Percentiles rank a stretch among this genome's conserved stretches.
Evolutionary conservation across 2,113 vertebrate species (phyloP).

Genomic region (Aix galericulata): DNA sequence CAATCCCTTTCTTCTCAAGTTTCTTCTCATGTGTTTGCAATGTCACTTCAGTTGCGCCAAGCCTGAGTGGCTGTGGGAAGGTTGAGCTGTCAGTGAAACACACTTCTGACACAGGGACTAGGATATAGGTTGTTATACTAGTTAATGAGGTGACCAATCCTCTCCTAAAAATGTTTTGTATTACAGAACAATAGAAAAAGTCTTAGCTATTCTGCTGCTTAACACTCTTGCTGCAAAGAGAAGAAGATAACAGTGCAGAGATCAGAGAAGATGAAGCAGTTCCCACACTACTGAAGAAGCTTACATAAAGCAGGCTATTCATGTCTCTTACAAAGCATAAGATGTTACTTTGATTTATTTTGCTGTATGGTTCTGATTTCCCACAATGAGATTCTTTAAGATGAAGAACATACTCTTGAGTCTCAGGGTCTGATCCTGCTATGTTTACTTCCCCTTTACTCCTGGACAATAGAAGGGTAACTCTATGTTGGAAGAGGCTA

Average conservation of each 20-base stretch:
- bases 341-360: background rate
- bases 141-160: background rate
- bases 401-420: background rate
- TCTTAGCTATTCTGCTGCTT: background rate
- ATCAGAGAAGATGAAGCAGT: background rate
- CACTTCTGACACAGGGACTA: background rate
- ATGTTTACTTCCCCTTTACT: background rate
- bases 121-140: background rate
- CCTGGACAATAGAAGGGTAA: background rate
- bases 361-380: background rate
- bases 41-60: background rate
- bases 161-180: background rate
- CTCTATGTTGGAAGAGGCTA: background rate
- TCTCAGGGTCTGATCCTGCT: rapidly evolving
- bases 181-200: background rate
- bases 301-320: background rate
- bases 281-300: background rate
- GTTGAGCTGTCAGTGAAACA: background rate
- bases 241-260: background rate
- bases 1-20: background rate
- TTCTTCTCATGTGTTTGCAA: background rate
- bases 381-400: background rate
- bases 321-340: background rate
- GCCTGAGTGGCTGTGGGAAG: background rate
- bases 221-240: background rate